These are phyloP conservation scores for Parazoanthus atlanticus DNA, from an alignment of 92 coral and sea anemone species.

Conservation along the genomic window DNA sequence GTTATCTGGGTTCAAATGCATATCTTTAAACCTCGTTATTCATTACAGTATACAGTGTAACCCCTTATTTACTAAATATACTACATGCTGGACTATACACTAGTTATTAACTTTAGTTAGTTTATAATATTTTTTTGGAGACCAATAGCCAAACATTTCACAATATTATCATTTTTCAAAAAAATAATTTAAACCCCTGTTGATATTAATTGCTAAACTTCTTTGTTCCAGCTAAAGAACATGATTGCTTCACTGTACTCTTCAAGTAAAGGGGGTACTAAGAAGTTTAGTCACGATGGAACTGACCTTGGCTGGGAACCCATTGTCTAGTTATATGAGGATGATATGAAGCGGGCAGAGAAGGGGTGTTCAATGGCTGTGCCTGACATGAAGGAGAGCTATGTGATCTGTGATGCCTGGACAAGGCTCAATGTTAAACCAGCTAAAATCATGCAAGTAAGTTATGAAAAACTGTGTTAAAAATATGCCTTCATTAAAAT, in stretches of 20 bases:
- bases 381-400: constrained; percentile 51
- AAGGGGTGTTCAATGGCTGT: constrained; percentile 42
- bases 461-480: neutral
- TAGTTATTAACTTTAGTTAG: neutral
- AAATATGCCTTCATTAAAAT: constrained; percentile 1
- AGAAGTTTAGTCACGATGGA: constrained; percentile 45
- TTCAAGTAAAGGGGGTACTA: constrained; percentile 49
- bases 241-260: constrained; percentile 58
- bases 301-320: constrained; percentile 55
- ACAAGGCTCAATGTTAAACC: constrained; percentile 57
- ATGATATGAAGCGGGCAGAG: constrained; percentile 52
- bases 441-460: constrained; percentile 65
- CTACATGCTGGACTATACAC: too few relatives aligned
- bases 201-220: constrained; percentile 8
- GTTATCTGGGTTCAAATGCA: constrained; percentile 8
- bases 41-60: neutral
- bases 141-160: neutral
- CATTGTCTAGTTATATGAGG: constrained; percentile 38
- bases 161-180: neutral
- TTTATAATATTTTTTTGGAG: neutral
- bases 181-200: neutral
- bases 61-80: constrained; percentile 16
- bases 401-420: constrained; percentile 56
- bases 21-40: neutral
- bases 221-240: constrained; percentile 52